phyloP scores from a whole-genome alignment of 2,888 invertebrate species.

The Craniophora ligustri region DNA sequence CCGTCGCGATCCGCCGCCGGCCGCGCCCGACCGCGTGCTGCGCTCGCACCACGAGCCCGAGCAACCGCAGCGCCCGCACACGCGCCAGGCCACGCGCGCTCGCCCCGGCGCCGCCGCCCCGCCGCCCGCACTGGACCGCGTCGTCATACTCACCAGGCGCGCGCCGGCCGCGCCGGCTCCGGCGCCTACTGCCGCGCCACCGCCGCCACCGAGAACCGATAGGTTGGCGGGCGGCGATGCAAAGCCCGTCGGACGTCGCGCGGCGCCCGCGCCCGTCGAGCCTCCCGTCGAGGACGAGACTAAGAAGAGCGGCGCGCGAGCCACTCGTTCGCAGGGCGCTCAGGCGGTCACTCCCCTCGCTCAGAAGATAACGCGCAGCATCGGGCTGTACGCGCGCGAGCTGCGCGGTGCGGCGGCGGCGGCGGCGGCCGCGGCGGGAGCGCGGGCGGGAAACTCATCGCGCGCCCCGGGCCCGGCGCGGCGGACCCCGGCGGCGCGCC shows the following conservation, averaged over 20 bases:
- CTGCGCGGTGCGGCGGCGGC: constrained; percentile 63
- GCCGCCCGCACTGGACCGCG: constrained; percentile 64
- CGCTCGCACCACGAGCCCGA: constrained; percentile 81
- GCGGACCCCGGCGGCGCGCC: constrained; percentile 78
- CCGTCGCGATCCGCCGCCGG: constrained; percentile 53
- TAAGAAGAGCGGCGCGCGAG: constrained; percentile 50
- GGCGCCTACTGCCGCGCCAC: constrained; percentile 46
- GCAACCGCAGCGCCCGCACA: constrained; percentile 68
- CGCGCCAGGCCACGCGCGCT: constrained; percentile 63
- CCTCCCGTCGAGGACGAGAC: constrained; percentile 54
- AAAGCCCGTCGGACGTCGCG: constrained; percentile 40
- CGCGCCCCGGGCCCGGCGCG: constrained; percentile 81
- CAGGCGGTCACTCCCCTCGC: constrained; percentile 59
- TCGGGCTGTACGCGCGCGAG: constrained; percentile 67
- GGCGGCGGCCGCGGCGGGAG: constrained; percentile 61
- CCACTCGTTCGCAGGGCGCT: constrained; percentile 65
- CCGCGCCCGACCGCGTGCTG: constrained; percentile 76
- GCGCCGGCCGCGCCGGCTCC: constrained; percentile 56
- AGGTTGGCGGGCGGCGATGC: constrained; percentile 39
- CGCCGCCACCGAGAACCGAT: constrained; percentile 49
- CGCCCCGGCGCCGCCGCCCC: constrained; percentile 47
- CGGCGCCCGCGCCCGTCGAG: constrained; percentile 49
- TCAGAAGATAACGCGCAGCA: constrained; percentile 67
- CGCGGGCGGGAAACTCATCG: constrained; percentile 78
- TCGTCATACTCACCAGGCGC: constrained; percentile 75